Conservation (phyloP, 2,888 invertebrate species). For the Eupithecia subfuscata region DNA sequence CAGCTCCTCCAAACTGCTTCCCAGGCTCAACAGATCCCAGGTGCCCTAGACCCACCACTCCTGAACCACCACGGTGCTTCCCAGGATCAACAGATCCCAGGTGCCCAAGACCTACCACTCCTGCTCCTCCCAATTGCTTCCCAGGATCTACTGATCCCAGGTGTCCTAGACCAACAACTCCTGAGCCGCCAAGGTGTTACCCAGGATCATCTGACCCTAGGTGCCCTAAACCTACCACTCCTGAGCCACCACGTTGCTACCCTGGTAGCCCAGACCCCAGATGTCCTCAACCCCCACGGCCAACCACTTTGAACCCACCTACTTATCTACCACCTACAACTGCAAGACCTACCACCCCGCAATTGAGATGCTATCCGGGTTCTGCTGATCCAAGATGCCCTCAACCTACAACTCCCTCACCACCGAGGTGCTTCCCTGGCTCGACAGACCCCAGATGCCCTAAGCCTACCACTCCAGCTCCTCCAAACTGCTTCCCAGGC, state of each 20-base stretch:
- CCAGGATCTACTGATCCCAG: constrained; percentile 42
- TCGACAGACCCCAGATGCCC: constrained; percentile 48
- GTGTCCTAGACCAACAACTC: constrained; percentile 39
- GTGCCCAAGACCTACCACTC: constrained; percentile 21
- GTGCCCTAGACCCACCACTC: constrained; percentile 53
- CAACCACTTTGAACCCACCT: constrained; percentile 46
- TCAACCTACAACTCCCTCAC: constrained; percentile 41
- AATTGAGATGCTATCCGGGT: constrained; percentile 53
- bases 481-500: constrained; percentile 45
- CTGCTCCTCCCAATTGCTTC: constrained; percentile 35
- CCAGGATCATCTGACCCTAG: constrained; percentile 54
- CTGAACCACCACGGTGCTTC: constrained; percentile 45
- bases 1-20: constrained; percentile 3
- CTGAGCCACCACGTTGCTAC: constrained; percentile 44
- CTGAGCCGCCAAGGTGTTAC: constrained; percentile 51
- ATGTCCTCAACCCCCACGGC: constrained; percentile 52
- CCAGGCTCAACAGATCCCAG: constrained; percentile 62
- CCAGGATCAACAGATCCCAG: constrained; percentile 25
- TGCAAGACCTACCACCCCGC: constrained; percentile 43
- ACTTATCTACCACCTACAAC: constrained; percentile 43
- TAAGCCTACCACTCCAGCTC: constrained; percentile 32
- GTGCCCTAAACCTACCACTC: constrained; percentile 50
- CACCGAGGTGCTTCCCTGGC: constrained; percentile 40
- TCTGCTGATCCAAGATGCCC: constrained; percentile 52
- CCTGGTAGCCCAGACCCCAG: constrained; percentile 60